These are phyloP conservation scores for Gymnarchus niloticus DNA, from an alignment of 2,113 vertebrate genomes.

Conservation along the genomic window DNA sequence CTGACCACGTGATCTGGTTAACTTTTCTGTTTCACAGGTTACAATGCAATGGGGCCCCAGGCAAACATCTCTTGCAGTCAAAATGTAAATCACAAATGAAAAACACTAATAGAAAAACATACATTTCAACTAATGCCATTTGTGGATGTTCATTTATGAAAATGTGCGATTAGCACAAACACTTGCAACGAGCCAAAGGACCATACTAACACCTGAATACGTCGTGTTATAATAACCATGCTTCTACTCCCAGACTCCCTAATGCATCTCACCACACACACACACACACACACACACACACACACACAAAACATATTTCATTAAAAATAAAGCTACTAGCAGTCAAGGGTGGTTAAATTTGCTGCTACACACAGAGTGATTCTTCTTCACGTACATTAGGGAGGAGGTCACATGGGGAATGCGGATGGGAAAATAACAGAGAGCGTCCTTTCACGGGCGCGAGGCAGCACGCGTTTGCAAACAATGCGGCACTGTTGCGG, in stretches of 20 bases:
- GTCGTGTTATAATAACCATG: not conserved
- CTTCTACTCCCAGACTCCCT: not conserved
- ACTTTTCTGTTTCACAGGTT: not conserved
- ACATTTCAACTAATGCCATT: not conserved
- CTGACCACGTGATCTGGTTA: not conserved
- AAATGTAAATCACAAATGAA: not conserved
- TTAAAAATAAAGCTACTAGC: not conserved
- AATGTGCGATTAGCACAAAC: too few species aligned
- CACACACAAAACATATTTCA: not conserved
- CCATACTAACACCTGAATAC: not conserved
- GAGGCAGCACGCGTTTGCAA: not conserved
- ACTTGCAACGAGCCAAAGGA: not conserved
- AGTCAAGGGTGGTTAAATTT: not conserved
- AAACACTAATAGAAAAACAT: not conserved
- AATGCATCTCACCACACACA: not conserved
- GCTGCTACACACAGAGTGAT: not conserved
- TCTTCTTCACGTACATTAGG: not conserved
- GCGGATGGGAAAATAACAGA: not conserved
- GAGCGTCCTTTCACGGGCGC: not conserved
- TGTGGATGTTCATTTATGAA: not conserved
- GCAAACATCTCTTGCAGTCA: not conserved
- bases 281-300: not conserved
- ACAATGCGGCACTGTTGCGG: not conserved
- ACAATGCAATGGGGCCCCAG: not conserved
- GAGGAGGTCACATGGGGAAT: not conserved